Base-by-base conservation (phyloP, 92 coral and sea anemone genomes). In the Anthopleura xanthogrammica region DNA sequence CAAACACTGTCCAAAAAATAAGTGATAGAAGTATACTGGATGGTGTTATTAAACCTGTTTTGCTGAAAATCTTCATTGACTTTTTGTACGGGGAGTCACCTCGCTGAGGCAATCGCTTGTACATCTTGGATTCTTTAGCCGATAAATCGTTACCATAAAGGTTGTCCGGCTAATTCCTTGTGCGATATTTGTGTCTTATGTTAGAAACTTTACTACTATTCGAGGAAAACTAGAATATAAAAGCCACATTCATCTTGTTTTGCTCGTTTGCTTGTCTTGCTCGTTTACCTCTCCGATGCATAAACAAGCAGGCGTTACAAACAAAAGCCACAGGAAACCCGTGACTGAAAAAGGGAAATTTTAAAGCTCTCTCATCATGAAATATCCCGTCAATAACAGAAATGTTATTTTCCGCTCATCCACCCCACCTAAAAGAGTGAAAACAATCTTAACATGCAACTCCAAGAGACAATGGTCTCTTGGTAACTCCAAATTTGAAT, bases 11-110 rank as follows among this genome's bases (percentile, higher is more conserved):
- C 87, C 87, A 84, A 29, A 84, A 84, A 12, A 84, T 71, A 5
- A 84, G 77, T 3, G 87, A 84, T n/a, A 84, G n/a, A 23, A 84
- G 42, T 5, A 77, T 66, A 78, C 80, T 84, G 23, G 87, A 52
- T 6, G 87, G 87, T 12, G 87, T 84, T 16, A 84, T 84, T 54
- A 84, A 52, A 13, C 87, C 87, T 19, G 87, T 84, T 58, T 78
- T 72, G 48, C 87, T 84, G 60, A 84, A 84, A 8, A 84, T 66
- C 80, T 84, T 84, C 87, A 84, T 84, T 20, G 87, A 23, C 62
- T 64, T 84, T 56, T 77, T 84, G 39, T 79, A 66, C 2, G 87
- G 87, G 10, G 87, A 58, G 50, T 43, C 60, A 41, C 57, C 83
- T 0, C 40, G 70, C 42, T 80, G 83, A 14, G 83, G 76, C 14